Conservation (phyloP, 1,140 invertebrate genomes). For the Vollenhovia emeryi region DNA sequence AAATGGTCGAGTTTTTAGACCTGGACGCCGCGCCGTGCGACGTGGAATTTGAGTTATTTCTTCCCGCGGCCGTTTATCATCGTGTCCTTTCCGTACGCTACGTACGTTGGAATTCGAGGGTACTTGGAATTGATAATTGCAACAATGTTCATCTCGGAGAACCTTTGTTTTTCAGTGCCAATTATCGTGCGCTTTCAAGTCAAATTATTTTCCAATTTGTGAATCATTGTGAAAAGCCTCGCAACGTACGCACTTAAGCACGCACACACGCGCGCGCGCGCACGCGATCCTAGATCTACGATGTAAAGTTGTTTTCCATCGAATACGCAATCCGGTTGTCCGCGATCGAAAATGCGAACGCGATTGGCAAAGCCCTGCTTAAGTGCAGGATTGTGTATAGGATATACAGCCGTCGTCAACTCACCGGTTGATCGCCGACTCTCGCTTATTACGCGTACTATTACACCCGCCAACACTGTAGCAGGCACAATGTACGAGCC, state of each 20-base stretch:
- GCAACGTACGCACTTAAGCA: too few species aligned
- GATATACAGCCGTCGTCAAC: constrained; percentile 33
- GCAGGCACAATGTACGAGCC: constrained; percentile 53
- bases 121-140: not conserved
- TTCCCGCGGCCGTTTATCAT: constrained; percentile 45
- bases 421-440: constrained; percentile 35
- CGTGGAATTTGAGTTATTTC: constrained; percentile 67
- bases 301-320: constrained; percentile 17
- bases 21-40: constrained; percentile 67
- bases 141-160: not conserved
- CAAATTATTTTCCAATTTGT: not conserved
- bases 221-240: not conserved
- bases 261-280: not conserved
- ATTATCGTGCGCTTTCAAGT: not conserved
- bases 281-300: not conserved
- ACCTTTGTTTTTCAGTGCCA: not conserved
- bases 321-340: constrained; percentile 5
- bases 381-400: constrained; percentile 70
- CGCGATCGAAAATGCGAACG: constrained; percentile 36
- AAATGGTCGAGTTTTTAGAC: constrained; percentile 70
- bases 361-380: constrained; percentile 41
- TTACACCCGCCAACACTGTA: constrained; percentile 54
- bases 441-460: constrained; percentile 64
- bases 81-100: not conserved
- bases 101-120: not conserved